Evolutionary conservation across 2,797 vertebrate genomes (phyloP), one percentile per base, ranked within the genome.

Genomic region (Mallotus villosus): DNA sequence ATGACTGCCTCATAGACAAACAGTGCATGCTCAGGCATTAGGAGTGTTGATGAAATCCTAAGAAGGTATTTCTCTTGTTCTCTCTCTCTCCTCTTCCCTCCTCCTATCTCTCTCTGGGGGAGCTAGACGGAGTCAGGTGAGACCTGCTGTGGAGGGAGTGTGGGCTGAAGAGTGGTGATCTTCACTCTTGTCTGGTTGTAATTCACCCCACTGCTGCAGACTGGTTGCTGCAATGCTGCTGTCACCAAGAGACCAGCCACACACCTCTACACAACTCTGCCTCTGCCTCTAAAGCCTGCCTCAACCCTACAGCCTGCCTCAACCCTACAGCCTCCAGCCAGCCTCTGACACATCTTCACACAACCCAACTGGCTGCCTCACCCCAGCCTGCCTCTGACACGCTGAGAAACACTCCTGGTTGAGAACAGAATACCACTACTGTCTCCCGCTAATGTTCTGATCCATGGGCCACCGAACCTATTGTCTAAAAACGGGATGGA

Each of bases 221-320:
- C 74, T 71, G 6, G 66, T 78, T 79, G 77, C 88, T 85, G 88
- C 88, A 90, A 57, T 90, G 88, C 86, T 81, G 83, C 81, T 82
- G 71, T 70, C 68, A 59, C 65, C 0, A 41, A 79, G 76, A 29
- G 78, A 73, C 80, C 75, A 11, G 5, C 77, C 87, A 77, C 73
- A 80, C 82, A 81, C 78, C 71, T 85, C 32, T 77, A 72, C 72
- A 79, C 74, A 83, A 77, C 37, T 6, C 11, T 41, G 37, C 37
- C 37, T 37, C 29, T 34, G 32, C 32, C 37, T 12, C 37, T 41
- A 11, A 11, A 12, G 37, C 37, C 37, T 41, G 3, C 37, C 37
- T 41, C 2, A 37, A 41, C 37, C 37, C 37, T 41, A 11, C 37
- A 41, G 11, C 37, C 37, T 41, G 37, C 37, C 34, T 37, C 34